These are phyloP conservation scores for Oreortyx pictus DNA, from an alignment of 2,797 vertebrate species.

Conservation along the genomic window DNA sequence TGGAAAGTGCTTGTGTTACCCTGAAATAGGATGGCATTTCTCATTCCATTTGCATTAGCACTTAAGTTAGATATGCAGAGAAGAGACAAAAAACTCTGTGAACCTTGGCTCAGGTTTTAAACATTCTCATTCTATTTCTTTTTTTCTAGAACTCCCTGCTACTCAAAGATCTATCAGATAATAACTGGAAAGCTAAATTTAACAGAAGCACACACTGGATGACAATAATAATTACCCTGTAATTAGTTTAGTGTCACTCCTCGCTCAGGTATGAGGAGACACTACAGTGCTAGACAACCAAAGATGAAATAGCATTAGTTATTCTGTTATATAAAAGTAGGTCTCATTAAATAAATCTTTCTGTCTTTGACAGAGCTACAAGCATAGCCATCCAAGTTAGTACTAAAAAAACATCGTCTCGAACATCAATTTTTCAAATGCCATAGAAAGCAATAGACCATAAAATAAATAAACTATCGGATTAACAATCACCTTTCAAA, in stretches of 20 bases:
- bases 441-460: neutral
- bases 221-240: neutral
- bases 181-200: neutral
- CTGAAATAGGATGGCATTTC: neutral
- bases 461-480: neutral
- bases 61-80: neutral
- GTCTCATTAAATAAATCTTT: neutral
- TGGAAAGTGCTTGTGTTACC: neutral
- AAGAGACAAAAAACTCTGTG: neutral
- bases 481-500: neutral
- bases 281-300: neutral
- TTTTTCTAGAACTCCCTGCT: neutral
- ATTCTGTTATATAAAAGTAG: neutral
- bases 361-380: neutral
- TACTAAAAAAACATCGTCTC: neutral
- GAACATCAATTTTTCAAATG: neutral
- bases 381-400: neutral
- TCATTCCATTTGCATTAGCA: neutral
- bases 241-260: constrained; percentile 1
- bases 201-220: neutral
- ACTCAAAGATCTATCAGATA: neutral
- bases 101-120: neutral
- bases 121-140: neutral
- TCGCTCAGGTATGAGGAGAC: neutral
- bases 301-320: constrained; percentile 4